phyloP scores from a whole-genome alignment of 2,113 vertebrate genomes.

The Philantomba maxwellii region DNA sequence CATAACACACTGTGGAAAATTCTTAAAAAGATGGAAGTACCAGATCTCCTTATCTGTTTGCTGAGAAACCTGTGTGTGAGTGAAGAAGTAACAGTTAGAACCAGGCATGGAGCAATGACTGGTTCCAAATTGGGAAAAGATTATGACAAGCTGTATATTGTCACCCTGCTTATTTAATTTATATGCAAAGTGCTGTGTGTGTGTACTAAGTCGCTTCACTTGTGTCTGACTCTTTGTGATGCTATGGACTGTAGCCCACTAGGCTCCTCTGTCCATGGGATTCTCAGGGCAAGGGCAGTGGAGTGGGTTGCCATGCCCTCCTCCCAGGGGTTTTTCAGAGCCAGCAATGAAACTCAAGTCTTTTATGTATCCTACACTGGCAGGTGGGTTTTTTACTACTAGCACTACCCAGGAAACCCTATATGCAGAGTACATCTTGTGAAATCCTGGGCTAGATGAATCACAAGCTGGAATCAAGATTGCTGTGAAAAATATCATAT shows the following conservation, averaged over 20 bases:
- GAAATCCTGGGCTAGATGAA: background rate
- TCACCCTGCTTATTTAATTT: background rate
- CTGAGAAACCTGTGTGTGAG: background rate
- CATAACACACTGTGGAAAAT: background rate
- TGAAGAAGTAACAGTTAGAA: background rate
- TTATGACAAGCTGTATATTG: background rate
- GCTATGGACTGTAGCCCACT: background rate
- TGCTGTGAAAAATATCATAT: background rate
- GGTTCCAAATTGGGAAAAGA: background rate
- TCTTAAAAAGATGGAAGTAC: background rate
- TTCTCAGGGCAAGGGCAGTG: background rate
- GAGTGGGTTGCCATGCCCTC: background rate
- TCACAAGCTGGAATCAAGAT: background rate
- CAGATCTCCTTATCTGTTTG: background rate
- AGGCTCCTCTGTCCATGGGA: background rate
- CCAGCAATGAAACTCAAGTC: background rate
- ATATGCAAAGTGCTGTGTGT: background rate
- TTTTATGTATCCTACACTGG: background rate
- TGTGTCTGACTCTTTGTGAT: background rate
- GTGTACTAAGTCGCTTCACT: background rate
- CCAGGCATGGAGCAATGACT: fast-evolving
- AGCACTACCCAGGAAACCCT: background rate
- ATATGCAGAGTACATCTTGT: background rate
- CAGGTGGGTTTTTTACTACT: background rate
- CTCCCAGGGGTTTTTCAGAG: background rate